Conservation (phyloP, 2,113 vertebrate species). For the Carlito syrichta region DNA sequence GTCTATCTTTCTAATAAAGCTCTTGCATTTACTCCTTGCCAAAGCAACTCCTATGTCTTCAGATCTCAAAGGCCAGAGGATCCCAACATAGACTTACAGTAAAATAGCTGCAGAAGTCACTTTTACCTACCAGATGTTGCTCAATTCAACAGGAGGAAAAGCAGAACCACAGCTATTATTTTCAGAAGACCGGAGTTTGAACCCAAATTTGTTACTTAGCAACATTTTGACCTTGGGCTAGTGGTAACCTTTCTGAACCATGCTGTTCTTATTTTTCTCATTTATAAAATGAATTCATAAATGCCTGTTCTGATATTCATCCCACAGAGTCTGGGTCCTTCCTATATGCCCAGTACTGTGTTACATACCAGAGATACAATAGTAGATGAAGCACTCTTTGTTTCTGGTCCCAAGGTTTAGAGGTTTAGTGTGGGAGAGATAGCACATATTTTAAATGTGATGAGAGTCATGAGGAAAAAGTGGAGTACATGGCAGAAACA, state of each 20-base stretch:
- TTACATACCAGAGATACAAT: background rate
- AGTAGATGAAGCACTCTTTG: background rate
- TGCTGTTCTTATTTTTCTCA: background rate
- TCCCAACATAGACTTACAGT: background rate
- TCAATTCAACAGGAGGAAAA: background rate
- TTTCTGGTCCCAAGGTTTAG: background rate
- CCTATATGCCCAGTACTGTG: background rate
- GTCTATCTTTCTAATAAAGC: background rate
- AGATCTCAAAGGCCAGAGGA: background rate
- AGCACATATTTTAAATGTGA: rapidly evolving
- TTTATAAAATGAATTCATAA: background rate
- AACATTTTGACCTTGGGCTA: background rate
- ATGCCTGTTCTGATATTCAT: background rate
- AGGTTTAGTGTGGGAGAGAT: background rate
- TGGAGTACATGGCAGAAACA: background rate
- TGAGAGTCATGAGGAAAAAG: background rate
- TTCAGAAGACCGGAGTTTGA: background rate
- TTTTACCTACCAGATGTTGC: no score
- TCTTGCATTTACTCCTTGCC: background rate
- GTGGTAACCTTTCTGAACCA: background rate
- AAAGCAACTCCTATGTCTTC: background rate
- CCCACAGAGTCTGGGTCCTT: background rate
- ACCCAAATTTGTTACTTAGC: background rate
- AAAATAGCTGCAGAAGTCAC: background rate
- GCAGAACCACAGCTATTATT: background rate